Percentiles rank a stretch among this genome's conserved stretches.
phyloP scores from a whole-genome alignment of 2,797 vertebrate species.

The Poecile montanus region DNA sequence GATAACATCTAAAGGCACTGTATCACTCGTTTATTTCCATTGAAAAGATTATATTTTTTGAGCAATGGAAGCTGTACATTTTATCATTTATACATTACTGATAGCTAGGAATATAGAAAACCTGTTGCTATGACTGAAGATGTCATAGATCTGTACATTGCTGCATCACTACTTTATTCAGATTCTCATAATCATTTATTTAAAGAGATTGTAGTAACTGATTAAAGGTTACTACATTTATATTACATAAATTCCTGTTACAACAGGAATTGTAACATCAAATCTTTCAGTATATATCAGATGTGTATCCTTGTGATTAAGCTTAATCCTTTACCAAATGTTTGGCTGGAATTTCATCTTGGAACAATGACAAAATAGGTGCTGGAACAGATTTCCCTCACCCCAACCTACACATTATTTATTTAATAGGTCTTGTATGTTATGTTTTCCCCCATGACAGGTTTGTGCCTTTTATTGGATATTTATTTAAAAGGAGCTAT shows the following conservation, averaged over 20 bases:
- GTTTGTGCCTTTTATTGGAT: conserved; percentile 68
- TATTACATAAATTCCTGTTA: not conserved
- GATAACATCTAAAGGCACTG: conserved; percentile 65
- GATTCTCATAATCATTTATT: conserved; percentile 18
- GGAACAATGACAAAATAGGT: conserved; percentile 40
- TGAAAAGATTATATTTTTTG: conserved; percentile 76
- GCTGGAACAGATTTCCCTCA: conserved; percentile 53
- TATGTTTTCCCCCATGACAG: conserved; percentile 22
- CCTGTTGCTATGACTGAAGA: conserved; percentile 41
- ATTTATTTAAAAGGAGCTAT: conserved; percentile 62
- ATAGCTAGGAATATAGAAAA: conserved; percentile 47
- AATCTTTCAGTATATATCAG: not conserved
- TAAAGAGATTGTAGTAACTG: conserved; percentile 45
- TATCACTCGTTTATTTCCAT: conserved; percentile 66
- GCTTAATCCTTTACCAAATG: conserved; percentile 16
- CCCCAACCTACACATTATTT: conserved; percentile 32
- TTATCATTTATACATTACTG: conserved; percentile 60
- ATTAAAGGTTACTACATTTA: not conserved
- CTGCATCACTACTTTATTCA: not conserved
- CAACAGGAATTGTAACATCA: conserved; percentile 23
- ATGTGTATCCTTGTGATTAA: not conserved
- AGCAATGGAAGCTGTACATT: conserved; percentile 66
- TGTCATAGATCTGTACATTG: conserved; percentile 30
- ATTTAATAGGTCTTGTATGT: conserved; percentile 53
- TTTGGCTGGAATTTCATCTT: conserved; percentile 32